Conservation (phyloP, 2,113 vertebrate species). For the Anser cygnoides region DNA sequence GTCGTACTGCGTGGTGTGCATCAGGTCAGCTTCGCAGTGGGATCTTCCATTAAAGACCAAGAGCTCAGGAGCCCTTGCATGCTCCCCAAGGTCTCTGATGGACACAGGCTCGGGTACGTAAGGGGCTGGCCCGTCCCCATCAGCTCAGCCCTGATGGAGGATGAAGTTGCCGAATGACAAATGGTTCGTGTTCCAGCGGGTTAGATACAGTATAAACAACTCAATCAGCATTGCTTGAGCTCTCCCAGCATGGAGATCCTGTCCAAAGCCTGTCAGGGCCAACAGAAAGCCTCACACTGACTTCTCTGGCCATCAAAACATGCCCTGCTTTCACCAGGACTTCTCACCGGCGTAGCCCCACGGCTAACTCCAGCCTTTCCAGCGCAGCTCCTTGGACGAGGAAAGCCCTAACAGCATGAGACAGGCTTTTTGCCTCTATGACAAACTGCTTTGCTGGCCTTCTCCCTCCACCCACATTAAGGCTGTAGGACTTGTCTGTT, state of each 20-base stretch:
- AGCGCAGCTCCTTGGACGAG: background rate
- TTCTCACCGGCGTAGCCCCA: background rate
- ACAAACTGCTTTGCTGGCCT: background rate
- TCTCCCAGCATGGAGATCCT: background rate
- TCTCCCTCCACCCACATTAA: background rate
- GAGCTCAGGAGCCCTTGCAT: background rate
- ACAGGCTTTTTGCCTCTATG: background rate
- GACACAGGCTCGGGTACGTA: background rate
- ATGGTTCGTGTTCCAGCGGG: background rate
- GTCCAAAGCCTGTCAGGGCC: background rate
- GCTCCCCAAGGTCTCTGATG: background rate
- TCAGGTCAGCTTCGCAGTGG: background rate
- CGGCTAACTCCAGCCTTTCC: background rate
- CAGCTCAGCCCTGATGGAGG: background rate
- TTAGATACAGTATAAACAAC: background rate
- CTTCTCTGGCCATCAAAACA: background rate
- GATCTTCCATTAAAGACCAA: background rate
- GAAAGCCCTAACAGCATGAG: background rate
- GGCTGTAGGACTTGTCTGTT: background rate
- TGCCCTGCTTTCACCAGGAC: background rate
- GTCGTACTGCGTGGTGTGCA: background rate
- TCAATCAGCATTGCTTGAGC: background rate
- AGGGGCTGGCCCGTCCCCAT: background rate
- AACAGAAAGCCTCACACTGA: background rate
- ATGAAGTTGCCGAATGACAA: background rate